Evolutionary conservation across 2,113 vertebrate species (phyloP), one percentile per base, ranked within the genome.

Genomic region (Propithecus coquereli): DNA sequence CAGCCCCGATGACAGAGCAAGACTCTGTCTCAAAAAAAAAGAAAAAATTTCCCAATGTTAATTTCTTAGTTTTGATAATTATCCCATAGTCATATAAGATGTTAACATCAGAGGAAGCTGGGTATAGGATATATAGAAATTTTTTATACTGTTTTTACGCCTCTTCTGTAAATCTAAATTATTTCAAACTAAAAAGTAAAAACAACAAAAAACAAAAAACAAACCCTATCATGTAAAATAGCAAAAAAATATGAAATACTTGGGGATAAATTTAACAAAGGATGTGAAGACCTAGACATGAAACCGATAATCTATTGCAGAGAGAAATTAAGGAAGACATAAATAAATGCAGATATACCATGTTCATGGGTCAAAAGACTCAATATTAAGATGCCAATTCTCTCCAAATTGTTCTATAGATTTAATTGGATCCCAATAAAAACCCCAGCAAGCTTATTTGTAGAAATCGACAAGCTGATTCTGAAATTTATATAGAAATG

Each of bases 181-280:
- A 95, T 63, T 68, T 57, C 47, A 73, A 95, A 87, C n/a, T 61
- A 87, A 90, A 93, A 87, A 40, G 32, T 70, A 34, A 85, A 63
- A 76, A 34, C 27, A 83, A 86, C 43, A 32, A 27, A 43, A 71
- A 71, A 70, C 6, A 66, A 68, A 68, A 71, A 30, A 68, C 17
- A 73, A 43, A 93, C 20, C 12, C 57, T 71, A 87, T 13, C 52
- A 37, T 17, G 52, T 89, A 92, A 90, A 71, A 82, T 16, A 70
- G 34, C 34, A 81, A 57, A 81, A 83, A 54, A 91, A 76, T 34
- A 91, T 22, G 34, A 97, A 92, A 85, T 61, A 47, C 17, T 84
- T 73, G 66, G 18, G 45, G 47, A 70, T 52, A 91, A 83, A 37
- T 70, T 32, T 47, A 74, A 86, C 40, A 77, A 71, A 94, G 83